phyloP scores from a whole-genome alignment of 2,113 vertebrate genomes.

The Numida meleagris region DNA sequence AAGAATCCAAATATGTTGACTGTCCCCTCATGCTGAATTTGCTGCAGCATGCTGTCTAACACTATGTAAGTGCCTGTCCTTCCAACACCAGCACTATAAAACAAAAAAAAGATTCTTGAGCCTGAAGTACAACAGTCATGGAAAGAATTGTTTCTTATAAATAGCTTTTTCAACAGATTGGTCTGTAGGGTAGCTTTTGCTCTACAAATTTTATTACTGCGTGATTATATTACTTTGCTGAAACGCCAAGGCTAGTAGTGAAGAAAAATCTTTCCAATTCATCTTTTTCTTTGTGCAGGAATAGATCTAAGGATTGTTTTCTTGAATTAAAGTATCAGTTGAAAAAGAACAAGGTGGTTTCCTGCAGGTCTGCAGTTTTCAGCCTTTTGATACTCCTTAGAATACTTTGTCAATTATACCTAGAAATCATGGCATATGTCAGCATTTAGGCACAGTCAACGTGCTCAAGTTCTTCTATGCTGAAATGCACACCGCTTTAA shows the following conservation, averaged over 20 bases:
- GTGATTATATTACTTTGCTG: not conserved
- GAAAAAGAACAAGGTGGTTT: not conserved
- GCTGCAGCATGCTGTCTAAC: slow-evolving; percentile 95
- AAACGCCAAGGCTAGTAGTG: not conserved
- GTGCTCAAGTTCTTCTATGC: not conserved
- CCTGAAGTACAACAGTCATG: not conserved
- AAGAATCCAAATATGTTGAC: slow-evolving; percentile 93
- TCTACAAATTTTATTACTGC: not conserved
- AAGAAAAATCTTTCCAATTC: not conserved
- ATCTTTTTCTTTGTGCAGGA: not conserved
- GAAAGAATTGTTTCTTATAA: not conserved
- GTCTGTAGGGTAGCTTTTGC: not conserved
- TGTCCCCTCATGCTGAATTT: slow-evolving; percentile 86
- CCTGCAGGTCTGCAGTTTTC: not conserved
- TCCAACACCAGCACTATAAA: slow-evolving; percentile 91
- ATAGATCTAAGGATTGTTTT: not conserved
- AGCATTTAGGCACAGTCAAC: not conserved
- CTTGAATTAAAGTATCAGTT: not conserved
- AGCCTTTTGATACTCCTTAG: not conserved
- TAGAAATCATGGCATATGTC: not conserved
- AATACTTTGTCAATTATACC: not conserved
- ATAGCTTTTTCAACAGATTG: not conserved
- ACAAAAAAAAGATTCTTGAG: slow-evolving; percentile 39
- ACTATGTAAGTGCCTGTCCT: slow-evolving; percentile 95
- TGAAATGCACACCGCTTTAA: not conserved